phyloP scores from a whole-genome alignment of 1,140 invertebrate species.

The Drosophila kurseongensis region DNA sequence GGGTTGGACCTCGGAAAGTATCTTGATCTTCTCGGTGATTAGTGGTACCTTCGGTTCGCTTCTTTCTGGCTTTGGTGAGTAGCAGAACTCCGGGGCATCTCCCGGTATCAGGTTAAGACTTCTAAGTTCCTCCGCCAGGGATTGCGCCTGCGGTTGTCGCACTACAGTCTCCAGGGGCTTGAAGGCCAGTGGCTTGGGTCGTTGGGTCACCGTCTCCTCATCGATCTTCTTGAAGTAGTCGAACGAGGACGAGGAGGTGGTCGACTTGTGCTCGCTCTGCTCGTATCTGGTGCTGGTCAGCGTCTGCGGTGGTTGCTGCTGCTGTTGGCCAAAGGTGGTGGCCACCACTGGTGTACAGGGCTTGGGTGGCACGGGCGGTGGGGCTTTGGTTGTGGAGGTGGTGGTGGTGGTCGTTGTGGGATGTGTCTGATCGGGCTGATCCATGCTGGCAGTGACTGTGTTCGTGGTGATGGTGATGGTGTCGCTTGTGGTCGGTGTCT shows the following conservation, averaged over 20 bases:
- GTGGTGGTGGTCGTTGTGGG: slow-evolving; percentile 11
- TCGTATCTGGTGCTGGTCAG: slow-evolving; percentile 65
- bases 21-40: slow-evolving; percentile 87
- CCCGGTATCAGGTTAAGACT: slow-evolving; percentile 88
- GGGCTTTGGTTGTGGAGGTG: slow-evolving; percentile 52
- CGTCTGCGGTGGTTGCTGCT: slow-evolving; percentile 49
- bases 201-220: slow-evolving; percentile 59
- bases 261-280: slow-evolving; percentile 73
- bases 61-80: slow-evolving; percentile 86
- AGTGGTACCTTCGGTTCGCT: slow-evolving; percentile 82
- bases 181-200: slow-evolving; percentile 58
- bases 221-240: slow-evolving; percentile 87
- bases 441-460: slow-evolving; percentile 61
- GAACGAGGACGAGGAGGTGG: slow-evolving; percentile 85
- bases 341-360: slow-evolving; percentile 62
- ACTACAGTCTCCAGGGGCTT: slow-evolving; percentile 64
- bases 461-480: slow-evolving; percentile 50
- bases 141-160: slow-evolving; percentile 54
- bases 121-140: slow-evolving; percentile 66
- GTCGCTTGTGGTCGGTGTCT: slow-evolving; percentile 60
- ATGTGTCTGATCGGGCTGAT: slow-evolving; percentile 54
- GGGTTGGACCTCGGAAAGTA: slow-evolving; percentile 87
- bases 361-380: slow-evolving; percentile 74
- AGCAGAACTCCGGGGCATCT: slow-evolving; percentile 90
- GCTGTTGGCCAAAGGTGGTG: slow-evolving; percentile 45